Evolutionary conservation across 2,113 vertebrate species (phyloP).

Genomic region (Calyptommatus sinebrachiatus): DNA sequence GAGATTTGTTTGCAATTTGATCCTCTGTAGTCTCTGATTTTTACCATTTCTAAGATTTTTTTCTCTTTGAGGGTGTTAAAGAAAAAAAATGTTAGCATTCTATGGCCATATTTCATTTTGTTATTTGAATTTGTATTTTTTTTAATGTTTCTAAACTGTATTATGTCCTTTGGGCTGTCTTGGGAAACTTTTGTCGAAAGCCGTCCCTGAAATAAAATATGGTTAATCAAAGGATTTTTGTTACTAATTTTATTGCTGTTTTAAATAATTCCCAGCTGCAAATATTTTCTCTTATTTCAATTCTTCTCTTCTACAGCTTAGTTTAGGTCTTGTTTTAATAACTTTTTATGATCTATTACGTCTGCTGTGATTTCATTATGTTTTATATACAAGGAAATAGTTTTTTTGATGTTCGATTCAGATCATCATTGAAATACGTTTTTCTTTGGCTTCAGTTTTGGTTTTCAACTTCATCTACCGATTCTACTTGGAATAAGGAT

Average conservation of each 20-base stretch:
- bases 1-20: too few species aligned
- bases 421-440: background rate
- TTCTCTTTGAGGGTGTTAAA: too few species aligned
- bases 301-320: slow-evolving; percentile 40
- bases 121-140: background rate
- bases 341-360: slow-evolving; percentile 11
- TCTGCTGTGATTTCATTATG: slow-evolving; percentile 2
- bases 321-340: slow-evolving; percentile 32
- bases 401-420: slow-evolving; percentile 3
- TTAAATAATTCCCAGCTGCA: slow-evolving; percentile 55
- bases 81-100: too few species aligned
- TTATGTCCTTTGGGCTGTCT: too few species aligned
- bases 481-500: background rate
- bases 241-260: slow-evolving; percentile 38
- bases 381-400: slow-evolving; percentile 1
- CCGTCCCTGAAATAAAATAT: background rate
- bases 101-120: too few species aligned
- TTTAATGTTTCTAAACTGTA: background rate
- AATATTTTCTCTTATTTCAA: slow-evolving; percentile 45
- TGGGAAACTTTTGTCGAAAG: background rate
- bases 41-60: too few species aligned
- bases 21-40: too few species aligned
- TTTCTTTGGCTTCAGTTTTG: background rate
- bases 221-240: slow-evolving; percentile 27
- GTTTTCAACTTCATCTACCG: background rate